Conservation (phyloP, 2,888 invertebrate genomes). For the Adela reaumurella region DNA sequence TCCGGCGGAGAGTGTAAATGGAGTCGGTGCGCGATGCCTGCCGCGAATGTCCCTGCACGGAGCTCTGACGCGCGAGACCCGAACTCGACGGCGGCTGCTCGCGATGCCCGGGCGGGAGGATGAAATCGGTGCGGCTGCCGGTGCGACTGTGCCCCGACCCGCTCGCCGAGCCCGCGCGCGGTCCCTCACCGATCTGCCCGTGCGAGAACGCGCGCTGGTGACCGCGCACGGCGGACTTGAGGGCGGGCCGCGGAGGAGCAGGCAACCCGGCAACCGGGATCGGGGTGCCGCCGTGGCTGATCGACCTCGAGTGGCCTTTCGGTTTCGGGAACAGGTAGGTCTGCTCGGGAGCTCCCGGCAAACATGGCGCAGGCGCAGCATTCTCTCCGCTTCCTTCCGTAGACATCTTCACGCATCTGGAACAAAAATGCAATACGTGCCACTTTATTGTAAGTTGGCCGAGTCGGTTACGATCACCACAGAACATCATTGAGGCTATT, state of each 20-base stretch:
- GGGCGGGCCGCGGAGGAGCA: conserved; percentile 58
- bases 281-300: conserved; percentile 76
- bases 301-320: conserved; percentile 73
- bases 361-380: conserved; percentile 44
- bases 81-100: conserved; percentile 52
- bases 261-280: conserved; percentile 33
- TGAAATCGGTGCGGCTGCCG: conserved; percentile 85
- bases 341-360: conserved; percentile 51
- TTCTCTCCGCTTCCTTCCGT: conserved; percentile 62
- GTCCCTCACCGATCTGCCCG: conserved; percentile 74
- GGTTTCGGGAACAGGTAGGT: conserved; percentile 50
- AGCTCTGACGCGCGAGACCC: conserved; percentile 45
- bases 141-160: conserved; percentile 73
- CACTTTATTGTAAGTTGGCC: background rate
- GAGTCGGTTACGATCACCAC: background rate
- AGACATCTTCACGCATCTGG: conserved; percentile 67
- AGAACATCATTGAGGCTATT: too few relatives aligned
- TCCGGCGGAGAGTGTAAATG: conserved; percentile 80
- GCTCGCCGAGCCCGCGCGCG: conserved; percentile 26
- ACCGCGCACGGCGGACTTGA: conserved; percentile 69
- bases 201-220: conserved; percentile 86
- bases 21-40: conserved; percentile 87
- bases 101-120: conserved; percentile 81
- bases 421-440: conserved; percentile 13
- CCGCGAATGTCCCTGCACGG: conserved; percentile 69